A percentile compares a stretch with the other conserved stretches of the same genome.
phyloP scores from a whole-genome alignment of 2,113 vertebrate species.

The Caranx ignobilis region DNA sequence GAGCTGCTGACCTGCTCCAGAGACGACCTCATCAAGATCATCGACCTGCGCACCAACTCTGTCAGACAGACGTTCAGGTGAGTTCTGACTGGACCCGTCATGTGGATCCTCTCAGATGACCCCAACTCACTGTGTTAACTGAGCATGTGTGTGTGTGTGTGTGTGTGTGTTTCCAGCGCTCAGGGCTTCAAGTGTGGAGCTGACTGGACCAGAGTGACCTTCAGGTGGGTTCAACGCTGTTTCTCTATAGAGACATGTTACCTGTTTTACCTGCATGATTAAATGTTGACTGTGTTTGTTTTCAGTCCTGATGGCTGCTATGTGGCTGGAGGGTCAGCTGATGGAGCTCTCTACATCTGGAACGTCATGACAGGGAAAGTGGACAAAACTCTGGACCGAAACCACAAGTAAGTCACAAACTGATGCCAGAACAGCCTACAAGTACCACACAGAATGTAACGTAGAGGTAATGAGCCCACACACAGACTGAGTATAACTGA shows the following conservation, averaged over 20 bases:
- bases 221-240: slow-evolving; percentile 87
- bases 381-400: slow-evolving; percentile 89
- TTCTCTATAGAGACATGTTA: not conserved
- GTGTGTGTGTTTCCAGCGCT: slow-evolving; percentile 80
- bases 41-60: slow-evolving; percentile 89
- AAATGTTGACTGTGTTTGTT: not conserved
- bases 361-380: slow-evolving; percentile 93
- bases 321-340: slow-evolving; percentile 92
- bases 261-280: no score
- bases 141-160: not conserved
- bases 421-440: no score
- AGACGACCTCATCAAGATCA: slow-evolving; percentile 94
- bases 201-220: slow-evolving; percentile 96
- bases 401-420: slow-evolving; percentile 88
- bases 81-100: not conserved
- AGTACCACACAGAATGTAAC: no score
- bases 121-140: not conserved
- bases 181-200: slow-evolving; percentile 97
- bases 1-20: slow-evolving; percentile 95
- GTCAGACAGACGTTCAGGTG: slow-evolving; percentile 93
- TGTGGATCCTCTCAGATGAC: not conserved
- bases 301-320: slow-evolving; percentile 93
- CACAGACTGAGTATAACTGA: no score
- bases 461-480: no score
- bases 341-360: slow-evolving; percentile 93